Conservation (phyloP, 2,888 invertebrate genomes). For the Coelinius sp. region DNA sequence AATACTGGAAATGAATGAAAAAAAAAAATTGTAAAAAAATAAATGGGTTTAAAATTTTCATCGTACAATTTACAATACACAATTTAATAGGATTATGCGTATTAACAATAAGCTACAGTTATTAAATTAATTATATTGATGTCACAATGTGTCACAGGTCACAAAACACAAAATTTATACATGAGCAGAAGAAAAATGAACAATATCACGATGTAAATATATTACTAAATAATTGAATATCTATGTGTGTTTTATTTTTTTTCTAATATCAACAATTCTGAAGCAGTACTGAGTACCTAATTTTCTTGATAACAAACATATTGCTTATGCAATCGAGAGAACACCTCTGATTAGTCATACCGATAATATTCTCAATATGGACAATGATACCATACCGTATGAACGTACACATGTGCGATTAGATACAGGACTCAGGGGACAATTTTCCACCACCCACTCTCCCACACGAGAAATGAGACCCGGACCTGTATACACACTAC, state of each 20-base stretch:
- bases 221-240: too few relatives aligned
- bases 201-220: neutral
- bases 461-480: constrained; percentile 18
- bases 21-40: neutral
- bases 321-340: too few relatives aligned
- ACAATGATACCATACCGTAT: neutral
- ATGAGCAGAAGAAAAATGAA: neutral
- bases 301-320: too few relatives aligned
- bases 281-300: too few relatives aligned
- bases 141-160: neutral
- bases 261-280: too few relatives aligned
- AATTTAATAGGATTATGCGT: neutral
- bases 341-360: too few relatives aligned
- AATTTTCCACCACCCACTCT: neutral
- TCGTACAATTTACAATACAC: neutral
- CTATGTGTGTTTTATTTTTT: too few relatives aligned
- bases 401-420: neutral
- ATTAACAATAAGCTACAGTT: neutral
- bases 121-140: neutral
- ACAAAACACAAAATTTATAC: neutral
- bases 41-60: neutral
- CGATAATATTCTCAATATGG: too few relatives aligned
- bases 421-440: neutral
- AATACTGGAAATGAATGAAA: neutral
- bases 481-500: constrained; percentile 39